Evolutionary conservation across 2,113 vertebrate species (phyloP), one percentile per base, ranked within the genome.

Genomic region (Bagarius yarrelli): DNA sequence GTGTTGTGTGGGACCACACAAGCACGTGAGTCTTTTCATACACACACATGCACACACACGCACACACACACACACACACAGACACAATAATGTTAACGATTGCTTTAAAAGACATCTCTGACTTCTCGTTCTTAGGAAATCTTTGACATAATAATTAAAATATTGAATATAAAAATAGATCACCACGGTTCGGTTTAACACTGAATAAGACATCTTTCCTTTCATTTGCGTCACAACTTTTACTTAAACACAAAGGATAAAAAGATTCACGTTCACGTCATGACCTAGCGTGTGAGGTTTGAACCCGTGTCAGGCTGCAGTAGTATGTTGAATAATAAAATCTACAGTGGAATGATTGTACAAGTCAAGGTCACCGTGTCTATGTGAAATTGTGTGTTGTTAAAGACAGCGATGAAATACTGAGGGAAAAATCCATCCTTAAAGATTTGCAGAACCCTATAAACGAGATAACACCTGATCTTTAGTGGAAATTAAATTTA

Each of bases 1-100:
- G 97, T 1, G 95, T 96, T 85, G 95, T 96, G 88, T 98, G 97
- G 97, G 96, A 99, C 91, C 95, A 97, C 87, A 90, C 94, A 55
- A 96, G 94, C 94, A 93, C 85, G 97, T 99, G 93, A 97, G 97
- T 96, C 86, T 82, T 61, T 60, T 81, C 8, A 8, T 1, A 40
- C 23, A 63, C 56, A 64, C 47, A 56, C 32, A 40, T 56, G 2
- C 61, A n/a, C 64, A 59, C 40, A 55, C 30, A 47, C 23, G n/a
- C 34, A 69, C 36, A 44, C 30, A 40, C 64, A 66, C 63, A 66
- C 63, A 40, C 34, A 23, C 63, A 66, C 63, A 66, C 67, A 47
- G 13, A 50, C 63, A 53, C 36, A 61, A 9, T 59, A 40, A 40
- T 40, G 36, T 40, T 40, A 3, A 21, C 70, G 18, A 18, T 56